A percentile compares a stretch with the other conserved stretches of the same genome.
Evolutionary conservation across 2,797 vertebrate species (phyloP).

Genomic region (Margarornis squamiger): DNA sequence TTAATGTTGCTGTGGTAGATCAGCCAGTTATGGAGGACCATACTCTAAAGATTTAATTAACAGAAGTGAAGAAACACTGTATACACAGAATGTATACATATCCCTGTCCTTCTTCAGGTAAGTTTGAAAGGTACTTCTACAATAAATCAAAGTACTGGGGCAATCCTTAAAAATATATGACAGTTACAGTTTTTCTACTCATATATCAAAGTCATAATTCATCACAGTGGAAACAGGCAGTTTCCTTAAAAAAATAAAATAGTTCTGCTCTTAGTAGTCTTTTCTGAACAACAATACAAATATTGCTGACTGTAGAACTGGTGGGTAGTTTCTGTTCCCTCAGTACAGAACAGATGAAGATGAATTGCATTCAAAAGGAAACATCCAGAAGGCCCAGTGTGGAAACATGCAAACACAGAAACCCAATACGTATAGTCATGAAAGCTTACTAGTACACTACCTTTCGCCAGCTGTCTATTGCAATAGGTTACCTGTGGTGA

Average conservation of each 20-base stretch:
- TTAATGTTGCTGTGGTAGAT: neutral
- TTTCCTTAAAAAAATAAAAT: constrained; percentile 72
- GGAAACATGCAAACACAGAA: neutral
- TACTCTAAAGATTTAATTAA: neutral
- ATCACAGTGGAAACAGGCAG: constrained; percentile 64
- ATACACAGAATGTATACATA: neutral
- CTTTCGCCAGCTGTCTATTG: neutral
- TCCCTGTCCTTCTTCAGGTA: constrained; percentile 2
- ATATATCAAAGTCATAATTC: constrained; percentile 59
- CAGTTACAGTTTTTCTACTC: constrained; percentile 49
- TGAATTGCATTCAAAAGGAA: constrained; percentile 58
- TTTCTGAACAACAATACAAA: constrained; percentile 71
- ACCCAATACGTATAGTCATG: neutral
- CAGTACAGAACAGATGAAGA: constrained; percentile 66
- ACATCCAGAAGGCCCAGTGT: neutral
- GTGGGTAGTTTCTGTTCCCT: constrained; percentile 66
- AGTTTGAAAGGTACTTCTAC: constrained; percentile 39
- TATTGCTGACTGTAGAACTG: constrained; percentile 70
- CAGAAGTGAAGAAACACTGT: neutral
- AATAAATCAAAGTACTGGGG: constrained; percentile 60
- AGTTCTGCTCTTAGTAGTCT: constrained; percentile 54
- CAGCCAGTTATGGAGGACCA: neutral
- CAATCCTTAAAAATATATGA: constrained; percentile 47
- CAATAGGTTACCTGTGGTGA: neutral
- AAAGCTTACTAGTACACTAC: neutral